Percentiles rank a stretch among this genome's conserved stretches.
These are phyloP conservation scores for Ophraella communa DNA, from an alignment of 2,888 invertebrate species.

Conservation along the genomic window DNA sequence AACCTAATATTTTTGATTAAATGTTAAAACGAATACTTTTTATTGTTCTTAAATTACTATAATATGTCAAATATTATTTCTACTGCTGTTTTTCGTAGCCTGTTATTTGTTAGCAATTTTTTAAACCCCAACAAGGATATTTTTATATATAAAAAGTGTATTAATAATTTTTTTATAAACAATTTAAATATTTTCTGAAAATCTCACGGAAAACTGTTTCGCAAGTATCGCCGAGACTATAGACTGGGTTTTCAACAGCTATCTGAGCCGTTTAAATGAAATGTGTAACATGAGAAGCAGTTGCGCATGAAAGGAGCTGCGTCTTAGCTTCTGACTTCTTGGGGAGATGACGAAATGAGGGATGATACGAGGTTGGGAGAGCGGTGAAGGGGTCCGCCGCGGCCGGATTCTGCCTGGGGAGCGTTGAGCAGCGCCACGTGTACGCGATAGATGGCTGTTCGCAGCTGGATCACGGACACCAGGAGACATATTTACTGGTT, in stretches of 20 bases:
- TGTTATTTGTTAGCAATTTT: no score
- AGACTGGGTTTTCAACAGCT: not conserved
- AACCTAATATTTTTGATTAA: no score
- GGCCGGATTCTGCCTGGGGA: slow-evolving; percentile 1
- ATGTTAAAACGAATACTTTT: no score
- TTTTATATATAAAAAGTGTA: no score
- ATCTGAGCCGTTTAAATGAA: slow-evolving; percentile 23
- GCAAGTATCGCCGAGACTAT: not conserved
- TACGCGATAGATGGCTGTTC: slow-evolving; percentile 50
- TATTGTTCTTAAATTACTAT: no score
- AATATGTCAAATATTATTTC: no score
- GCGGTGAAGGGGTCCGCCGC: slow-evolving; percentile 2
- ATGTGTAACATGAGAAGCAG: slow-evolving; percentile 30
- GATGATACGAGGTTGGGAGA: not conserved
- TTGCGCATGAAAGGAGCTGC: slow-evolving; percentile 30
- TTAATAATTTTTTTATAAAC: not conserved
- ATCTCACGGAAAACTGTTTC: not conserved
- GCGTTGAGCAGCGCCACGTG: slow-evolving; percentile 47
- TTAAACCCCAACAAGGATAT: no score
- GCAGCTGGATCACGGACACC: slow-evolving; percentile 57
- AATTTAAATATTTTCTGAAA: not conserved
- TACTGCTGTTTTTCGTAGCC: no score
- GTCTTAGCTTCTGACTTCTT: slow-evolving; percentile 21
- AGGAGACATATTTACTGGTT: slow-evolving; percentile 55
- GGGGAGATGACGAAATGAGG: slow-evolving; percentile 13